Evolutionary conservation across 2,888 invertebrate species (phyloP).

Genomic region (Branchellion lobata): DNA sequence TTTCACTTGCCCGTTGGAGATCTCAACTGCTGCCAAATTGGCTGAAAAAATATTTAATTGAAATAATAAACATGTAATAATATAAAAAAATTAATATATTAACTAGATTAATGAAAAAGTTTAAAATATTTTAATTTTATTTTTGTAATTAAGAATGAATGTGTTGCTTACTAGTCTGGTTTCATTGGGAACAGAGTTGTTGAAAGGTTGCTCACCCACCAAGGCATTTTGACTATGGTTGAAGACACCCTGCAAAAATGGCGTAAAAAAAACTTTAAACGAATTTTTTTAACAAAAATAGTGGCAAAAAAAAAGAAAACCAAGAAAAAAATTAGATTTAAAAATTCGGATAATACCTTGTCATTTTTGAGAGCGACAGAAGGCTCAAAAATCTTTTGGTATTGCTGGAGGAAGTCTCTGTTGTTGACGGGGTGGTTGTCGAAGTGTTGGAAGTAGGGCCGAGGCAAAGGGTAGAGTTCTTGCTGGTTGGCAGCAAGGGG

Average conservation of each 20-base stretch:
- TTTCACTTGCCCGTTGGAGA: too few species aligned
- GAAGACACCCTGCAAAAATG: neutral
- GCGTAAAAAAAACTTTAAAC: neutral
- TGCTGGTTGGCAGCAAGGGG: neutral
- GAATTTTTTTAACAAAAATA: neutral
- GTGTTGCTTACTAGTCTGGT: constrained; percentile 8
- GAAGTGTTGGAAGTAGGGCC: neutral
- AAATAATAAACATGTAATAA: too few species aligned
- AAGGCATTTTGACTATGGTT: neutral
- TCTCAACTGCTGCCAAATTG: too few species aligned
- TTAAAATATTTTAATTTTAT: too few species aligned
- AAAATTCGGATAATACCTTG: neutral
- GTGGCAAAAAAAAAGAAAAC: too few species aligned
- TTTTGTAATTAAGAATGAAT: neutral
- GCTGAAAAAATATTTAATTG: too few species aligned
- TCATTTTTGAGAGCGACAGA: neutral
- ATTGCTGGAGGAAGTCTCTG: neutral
- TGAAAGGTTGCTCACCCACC: neutral
- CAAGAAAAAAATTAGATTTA: neutral
- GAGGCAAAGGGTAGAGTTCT: neutral
- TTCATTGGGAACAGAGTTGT: neutral
- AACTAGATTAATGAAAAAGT: too few species aligned
- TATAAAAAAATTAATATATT: too few species aligned
- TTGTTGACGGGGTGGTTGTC: neutral
- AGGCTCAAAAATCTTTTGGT: neutral